Percentiles rank a stretch among this genome's conserved stretches.
These are phyloP conservation scores for Distichodus sexfasciatus DNA, from an alignment of 2,797 vertebrate species.

Conservation along the genomic window DNA sequence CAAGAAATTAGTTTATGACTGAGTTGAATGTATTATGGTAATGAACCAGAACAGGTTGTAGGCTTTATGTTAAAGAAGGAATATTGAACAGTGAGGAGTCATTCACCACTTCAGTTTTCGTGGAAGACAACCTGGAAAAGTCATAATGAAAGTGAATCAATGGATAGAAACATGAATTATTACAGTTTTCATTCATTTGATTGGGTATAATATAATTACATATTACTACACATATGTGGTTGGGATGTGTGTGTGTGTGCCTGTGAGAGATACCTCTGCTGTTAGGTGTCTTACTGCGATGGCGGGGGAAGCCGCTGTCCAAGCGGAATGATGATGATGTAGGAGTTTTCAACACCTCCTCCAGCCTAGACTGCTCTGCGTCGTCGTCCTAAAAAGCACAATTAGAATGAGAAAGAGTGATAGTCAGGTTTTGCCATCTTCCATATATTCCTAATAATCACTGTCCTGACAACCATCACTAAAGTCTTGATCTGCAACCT, in stretches of 20 bases:
- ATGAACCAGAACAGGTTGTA: no score
- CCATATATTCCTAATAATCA: no score
- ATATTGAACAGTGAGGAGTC: background rate
- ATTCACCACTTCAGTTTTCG: slow-evolving; percentile 61
- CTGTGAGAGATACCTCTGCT: slow-evolving; percentile 48
- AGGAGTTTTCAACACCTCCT: slow-evolving; percentile 69
- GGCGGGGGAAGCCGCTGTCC: slow-evolving; percentile 63
- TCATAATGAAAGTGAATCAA: no score
- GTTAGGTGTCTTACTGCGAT: slow-evolving; percentile 60
- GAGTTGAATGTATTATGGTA: no score
- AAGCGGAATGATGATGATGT: slow-evolving; percentile 50
- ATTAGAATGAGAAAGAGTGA: background rate
- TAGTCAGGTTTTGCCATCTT: no score
- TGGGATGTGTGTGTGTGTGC: background rate
- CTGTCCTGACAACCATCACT: no score
- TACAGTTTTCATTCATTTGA: background rate
- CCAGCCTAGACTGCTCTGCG: slow-evolving; percentile 65
- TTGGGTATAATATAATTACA: background rate
- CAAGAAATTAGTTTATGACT: no score
- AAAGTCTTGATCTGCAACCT: no score
- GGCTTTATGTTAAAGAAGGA: no score
- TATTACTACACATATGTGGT: background rate
- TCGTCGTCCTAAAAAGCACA: slow-evolving; percentile 43
- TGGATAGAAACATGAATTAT: no score
- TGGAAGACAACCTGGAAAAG: slow-evolving; percentile 56